Conservation (phyloP, 2,797 vertebrate genomes). For the Neopelma chrysocephalum region DNA sequence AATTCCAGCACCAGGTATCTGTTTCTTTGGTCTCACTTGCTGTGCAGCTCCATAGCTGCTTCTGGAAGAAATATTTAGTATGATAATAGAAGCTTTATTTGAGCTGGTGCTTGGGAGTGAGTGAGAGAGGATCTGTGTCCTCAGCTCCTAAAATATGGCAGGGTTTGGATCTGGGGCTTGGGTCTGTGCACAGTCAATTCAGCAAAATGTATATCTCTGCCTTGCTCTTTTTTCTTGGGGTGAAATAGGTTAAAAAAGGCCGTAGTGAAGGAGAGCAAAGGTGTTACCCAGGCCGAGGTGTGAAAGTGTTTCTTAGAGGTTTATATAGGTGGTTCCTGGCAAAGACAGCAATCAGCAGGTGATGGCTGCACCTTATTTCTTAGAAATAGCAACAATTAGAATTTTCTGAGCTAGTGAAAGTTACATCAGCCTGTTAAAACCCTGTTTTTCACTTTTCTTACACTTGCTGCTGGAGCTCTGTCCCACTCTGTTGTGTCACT, state of each 20-base stretch:
- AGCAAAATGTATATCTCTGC: neutral
- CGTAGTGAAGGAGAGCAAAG: fast-evolving
- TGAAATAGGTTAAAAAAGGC: fast-evolving
- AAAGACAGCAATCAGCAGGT: fast-evolving
- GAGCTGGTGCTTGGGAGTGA: fast-evolving
- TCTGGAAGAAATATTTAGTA: neutral
- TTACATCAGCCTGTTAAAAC: fast-evolving
- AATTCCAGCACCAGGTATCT: fast-evolving
- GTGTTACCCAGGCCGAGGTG: fast-evolving
- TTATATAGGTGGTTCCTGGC: fast-evolving
- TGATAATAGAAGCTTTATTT: fast-evolving
- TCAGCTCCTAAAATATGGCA: fast-evolving
- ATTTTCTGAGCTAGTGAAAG: neutral
- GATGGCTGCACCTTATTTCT: neutral
- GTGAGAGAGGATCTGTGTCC: neutral
- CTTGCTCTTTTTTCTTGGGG: fast-evolving
- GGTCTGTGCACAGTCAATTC: fast-evolving
- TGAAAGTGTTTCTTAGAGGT: fast-evolving
- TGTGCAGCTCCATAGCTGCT: neutral
- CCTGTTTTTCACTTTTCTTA: fast-evolving
- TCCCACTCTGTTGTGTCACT: neutral
- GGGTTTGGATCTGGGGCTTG: neutral
- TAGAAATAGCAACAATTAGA: neutral
- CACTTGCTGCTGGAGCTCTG: neutral
- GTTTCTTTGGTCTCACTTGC: fast-evolving